Conservation (phyloP, 2,797 vertebrate genomes). For the Thalassophryne amazonica region DNA sequence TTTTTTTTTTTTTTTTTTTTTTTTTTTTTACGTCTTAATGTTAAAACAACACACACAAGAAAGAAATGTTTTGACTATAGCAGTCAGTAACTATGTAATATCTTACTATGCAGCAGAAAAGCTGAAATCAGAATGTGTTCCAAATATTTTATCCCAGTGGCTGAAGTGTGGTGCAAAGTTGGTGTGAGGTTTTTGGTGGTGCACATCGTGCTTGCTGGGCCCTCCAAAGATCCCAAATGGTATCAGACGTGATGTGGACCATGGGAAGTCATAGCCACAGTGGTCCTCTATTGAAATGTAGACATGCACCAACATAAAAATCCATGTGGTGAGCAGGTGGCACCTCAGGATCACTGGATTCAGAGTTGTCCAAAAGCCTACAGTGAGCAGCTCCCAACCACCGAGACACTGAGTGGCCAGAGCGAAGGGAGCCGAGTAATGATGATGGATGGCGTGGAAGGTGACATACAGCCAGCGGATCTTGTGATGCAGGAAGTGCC, state of each 20-base stretch:
- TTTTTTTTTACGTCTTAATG: no score
- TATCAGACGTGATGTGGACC: slow-evolving; percentile 69
- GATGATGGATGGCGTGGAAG: slow-evolving; percentile 74
- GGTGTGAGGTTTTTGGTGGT: slow-evolving; percentile 73
- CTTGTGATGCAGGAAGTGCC: slow-evolving; percentile 75
- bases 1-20: neutral
- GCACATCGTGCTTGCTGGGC: slow-evolving; percentile 70
- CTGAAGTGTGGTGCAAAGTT: slow-evolving; percentile 75
- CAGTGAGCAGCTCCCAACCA: slow-evolving; percentile 70
- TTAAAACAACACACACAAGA: neutral
- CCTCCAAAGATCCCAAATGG: slow-evolving; percentile 69
- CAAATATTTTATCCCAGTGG: slow-evolving; percentile 74
- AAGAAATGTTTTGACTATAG: neutral
- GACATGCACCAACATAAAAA: slow-evolving; percentile 72
- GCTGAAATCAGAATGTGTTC: slow-evolving; percentile 66
- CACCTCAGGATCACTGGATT: slow-evolving; percentile 67
- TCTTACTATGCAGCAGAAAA: slow-evolving; percentile 21
- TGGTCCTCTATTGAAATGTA: slow-evolving; percentile 73
- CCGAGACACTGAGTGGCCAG: slow-evolving; percentile 71
- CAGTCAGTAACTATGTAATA: neutral
- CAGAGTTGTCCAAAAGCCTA: slow-evolving; percentile 73
- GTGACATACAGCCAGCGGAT: slow-evolving; percentile 72
- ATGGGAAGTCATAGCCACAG: slow-evolving; percentile 76
- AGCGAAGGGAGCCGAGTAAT: slow-evolving; percentile 65
- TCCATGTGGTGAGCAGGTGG: slow-evolving; percentile 73